Evolutionary conservation across 2,797 vertebrate species (phyloP), one percentile per base, ranked within the genome.

Genomic region (Tolypeutes matacus): DNA sequence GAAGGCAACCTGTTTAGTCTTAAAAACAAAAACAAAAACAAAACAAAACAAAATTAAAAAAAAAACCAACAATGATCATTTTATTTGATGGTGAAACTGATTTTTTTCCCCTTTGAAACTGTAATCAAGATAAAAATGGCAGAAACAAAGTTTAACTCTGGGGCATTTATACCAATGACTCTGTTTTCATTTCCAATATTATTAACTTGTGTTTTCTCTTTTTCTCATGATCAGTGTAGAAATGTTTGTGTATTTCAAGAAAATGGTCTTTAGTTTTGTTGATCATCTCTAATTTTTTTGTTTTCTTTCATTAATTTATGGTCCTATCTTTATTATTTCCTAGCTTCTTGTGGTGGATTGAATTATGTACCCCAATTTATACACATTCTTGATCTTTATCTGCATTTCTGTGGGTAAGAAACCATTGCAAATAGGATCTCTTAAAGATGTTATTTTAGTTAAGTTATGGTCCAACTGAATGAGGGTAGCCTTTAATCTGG

Each of bases 251-350:
- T 82, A 15, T 93, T 95, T 92, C 39, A 92, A 67, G 65, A 14
- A 83, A 89, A 70, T 2, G 46, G 60, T n/a, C 62, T 89, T 51
- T 93, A 7, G 0, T 65, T 86, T 89, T 94, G 10, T 77, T 78
- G 18, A 73, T 91, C 58, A 58, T 70, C 23, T 78, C 69, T 81
- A 27, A 65, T 75, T 73, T 89, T 95, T 91, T 67, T 39, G 12
- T 85, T 94, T 93, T 75, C 60, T 86, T 89, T 89, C 83, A 72
- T 81, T 76, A 76, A 64, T 69, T 84, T 89, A 7, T 91, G 34
- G 27, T 27, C 31, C 31, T 86, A 18, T 58, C 64, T 72, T 36
- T 91, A 73, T 94, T 78, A 42, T 46, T 70, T 92, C 20, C 80
- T 77, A 64, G 42, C 51, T 53, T 17, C 51, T 53, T 53, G 51